A percentile compares a stretch with the other conserved stretches of the same genome.
Conservation (phyloP, 2,113 vertebrate genomes). For the Perognathus longimembris region DNA sequence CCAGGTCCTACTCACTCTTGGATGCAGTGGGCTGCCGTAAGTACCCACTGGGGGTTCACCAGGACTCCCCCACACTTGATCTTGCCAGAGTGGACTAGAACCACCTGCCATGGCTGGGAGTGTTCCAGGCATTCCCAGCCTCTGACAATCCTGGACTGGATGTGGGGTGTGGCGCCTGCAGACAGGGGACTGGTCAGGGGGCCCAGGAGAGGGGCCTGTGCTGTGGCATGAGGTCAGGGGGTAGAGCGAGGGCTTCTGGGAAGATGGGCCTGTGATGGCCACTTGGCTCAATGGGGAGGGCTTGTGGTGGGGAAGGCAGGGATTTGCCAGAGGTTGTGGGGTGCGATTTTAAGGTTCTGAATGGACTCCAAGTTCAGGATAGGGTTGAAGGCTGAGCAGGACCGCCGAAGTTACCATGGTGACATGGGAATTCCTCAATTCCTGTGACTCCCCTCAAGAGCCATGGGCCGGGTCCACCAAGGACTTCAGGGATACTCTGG, state of each 20-base stretch:
- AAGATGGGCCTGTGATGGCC: neutral
- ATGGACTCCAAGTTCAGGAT: neutral
- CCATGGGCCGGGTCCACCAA: no score
- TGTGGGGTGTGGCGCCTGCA: neutral
- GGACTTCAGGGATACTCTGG: no score
- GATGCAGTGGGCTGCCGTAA: slow-evolving; percentile 62
- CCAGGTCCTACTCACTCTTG: neutral
- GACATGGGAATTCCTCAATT: no score
- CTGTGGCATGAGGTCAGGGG: rapidly evolving
- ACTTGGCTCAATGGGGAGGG: no score
- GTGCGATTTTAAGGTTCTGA: neutral
- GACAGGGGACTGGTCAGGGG: neutral
- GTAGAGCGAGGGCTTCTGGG: neutral
- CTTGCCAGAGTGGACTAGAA: neutral
- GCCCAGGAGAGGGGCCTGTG: neutral
- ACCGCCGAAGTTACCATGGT: no score
- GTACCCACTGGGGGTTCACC: slow-evolving; percentile 66
- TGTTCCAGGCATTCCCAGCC: slow-evolving; percentile 14
- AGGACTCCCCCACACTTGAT: slow-evolving; percentile 8
- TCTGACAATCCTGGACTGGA: slow-evolving; percentile 18
- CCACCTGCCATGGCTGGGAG: slow-evolving; percentile 58
- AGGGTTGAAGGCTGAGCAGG: neutral
- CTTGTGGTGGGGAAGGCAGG: no score
- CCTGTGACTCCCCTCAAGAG: no score
- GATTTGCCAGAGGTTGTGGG: neutral